phyloP scores from a whole-genome alignment of 2,888 invertebrate species.

The Schrankia costaestrigalis region DNA sequence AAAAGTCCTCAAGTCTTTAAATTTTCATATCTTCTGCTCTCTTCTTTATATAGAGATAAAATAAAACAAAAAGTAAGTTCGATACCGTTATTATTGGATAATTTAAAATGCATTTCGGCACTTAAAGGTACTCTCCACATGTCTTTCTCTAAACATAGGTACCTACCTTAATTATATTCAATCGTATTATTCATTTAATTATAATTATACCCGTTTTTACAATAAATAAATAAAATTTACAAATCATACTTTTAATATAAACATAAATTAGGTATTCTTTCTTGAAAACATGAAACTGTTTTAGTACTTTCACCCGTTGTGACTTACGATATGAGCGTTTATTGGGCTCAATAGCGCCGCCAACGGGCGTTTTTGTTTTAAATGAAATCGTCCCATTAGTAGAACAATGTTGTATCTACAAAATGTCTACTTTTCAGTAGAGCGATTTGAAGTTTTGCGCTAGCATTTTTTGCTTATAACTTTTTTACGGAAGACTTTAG shows the following conservation, averaged over 20 bases:
- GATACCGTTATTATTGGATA: constrained; percentile 60
- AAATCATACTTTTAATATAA: constrained; percentile 11
- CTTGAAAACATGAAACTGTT: too few species aligned
- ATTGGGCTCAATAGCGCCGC: too few species aligned
- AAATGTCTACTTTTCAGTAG: too few species aligned
- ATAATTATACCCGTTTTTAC: constrained; percentile 42
- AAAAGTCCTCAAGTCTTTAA: not conserved
- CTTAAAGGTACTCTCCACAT: constrained; percentile 48
- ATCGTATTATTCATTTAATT: constrained; percentile 32
- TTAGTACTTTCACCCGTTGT: too few species aligned
- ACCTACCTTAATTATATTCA: too few species aligned
- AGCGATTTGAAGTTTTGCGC: too few species aligned
- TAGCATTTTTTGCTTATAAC: too few species aligned
- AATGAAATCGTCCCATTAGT: too few species aligned
- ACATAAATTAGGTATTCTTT: not conserved
- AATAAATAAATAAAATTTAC: constrained; percentile 20
- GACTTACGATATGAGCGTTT: too few species aligned
- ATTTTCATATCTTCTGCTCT: not conserved
- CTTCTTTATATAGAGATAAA: constrained; percentile 16
- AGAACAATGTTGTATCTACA: too few species aligned
- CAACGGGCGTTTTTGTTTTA: too few species aligned
- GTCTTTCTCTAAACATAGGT: constrained; percentile 65
- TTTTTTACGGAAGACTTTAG: too few species aligned
- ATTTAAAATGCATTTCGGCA: constrained; percentile 67
- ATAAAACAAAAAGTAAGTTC: constrained; percentile 40